phyloP scores from a whole-genome alignment of 2,797 vertebrate species.

The Alfaro cultratus region DNA sequence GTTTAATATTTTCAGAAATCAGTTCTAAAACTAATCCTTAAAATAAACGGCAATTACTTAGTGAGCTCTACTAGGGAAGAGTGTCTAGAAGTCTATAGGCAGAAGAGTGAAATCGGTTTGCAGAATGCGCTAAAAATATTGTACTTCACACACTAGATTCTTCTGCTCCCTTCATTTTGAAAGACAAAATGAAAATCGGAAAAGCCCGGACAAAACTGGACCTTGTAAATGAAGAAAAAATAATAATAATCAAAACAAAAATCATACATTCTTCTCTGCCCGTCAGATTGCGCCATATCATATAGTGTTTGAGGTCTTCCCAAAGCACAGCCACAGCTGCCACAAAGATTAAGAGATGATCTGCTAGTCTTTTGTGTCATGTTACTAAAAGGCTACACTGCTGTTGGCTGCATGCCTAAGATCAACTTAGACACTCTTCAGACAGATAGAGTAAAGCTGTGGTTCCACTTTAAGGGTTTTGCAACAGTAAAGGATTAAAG shows the following conservation, averaged over 20 bases:
- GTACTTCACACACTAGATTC: background rate
- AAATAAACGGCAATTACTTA: background rate
- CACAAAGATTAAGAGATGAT: constrained; percentile 56
- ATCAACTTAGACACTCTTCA: constrained; percentile 47
- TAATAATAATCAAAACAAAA: background rate
- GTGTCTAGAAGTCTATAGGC: background rate
- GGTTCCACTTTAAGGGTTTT: constrained; percentile 62
- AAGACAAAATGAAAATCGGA: constrained; percentile 6
- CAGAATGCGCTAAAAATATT: background rate
- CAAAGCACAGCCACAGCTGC: constrained; percentile 31
- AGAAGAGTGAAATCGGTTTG: background rate
- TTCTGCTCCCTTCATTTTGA: constrained; percentile 7
- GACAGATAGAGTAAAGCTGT: constrained; percentile 36
- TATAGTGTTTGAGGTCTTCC: constrained; percentile 35
- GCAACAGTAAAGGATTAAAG: constrained; percentile 39
- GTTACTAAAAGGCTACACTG: constrained; percentile 52
- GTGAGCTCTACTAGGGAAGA: background rate
- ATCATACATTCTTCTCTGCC: constrained; percentile 7
- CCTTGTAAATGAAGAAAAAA: constrained; percentile 18
- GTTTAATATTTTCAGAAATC: background rate
- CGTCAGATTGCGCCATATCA: constrained; percentile 33
- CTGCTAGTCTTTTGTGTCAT: constrained; percentile 50
- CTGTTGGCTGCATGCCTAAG: constrained; percentile 36
- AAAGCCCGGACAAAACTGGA: background rate
- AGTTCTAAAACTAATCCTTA: background rate